A percentile compares a stretch with the other conserved stretches of the same genome.
phyloP scores from a whole-genome alignment of 23 tunicate genomes.

The Styela plicata region DNA sequence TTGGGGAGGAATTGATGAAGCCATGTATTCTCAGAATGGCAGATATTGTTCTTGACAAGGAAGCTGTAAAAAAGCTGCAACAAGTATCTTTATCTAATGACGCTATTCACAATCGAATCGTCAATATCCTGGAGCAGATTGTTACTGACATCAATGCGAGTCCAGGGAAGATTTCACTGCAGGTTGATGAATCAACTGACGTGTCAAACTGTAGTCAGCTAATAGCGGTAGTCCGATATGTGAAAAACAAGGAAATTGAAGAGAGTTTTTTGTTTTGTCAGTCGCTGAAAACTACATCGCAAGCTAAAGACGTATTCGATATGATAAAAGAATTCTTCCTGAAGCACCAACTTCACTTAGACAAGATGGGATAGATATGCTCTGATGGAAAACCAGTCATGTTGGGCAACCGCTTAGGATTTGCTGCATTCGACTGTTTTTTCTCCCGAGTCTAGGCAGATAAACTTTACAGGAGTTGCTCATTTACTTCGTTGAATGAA shows the following conservation, averaged over 20 bases:
- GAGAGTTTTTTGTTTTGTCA: constrained; percentile 55
- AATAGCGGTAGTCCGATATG: constrained; percentile 42
- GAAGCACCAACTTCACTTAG: constrained; percentile 57
- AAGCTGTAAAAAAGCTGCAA: constrained; percentile 46
- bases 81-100: constrained; percentile 57
- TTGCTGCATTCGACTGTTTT: too few relatives aligned
- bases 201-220: constrained; percentile 48
- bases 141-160: constrained; percentile 44
- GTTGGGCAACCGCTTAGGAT: too few relatives aligned
- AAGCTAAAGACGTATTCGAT: constrained; percentile 37
- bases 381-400: constrained; percentile 52
- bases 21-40: constrained; percentile 41
- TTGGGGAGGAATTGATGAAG: constrained; percentile 45
- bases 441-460: too few relatives aligned
- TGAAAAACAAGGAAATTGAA: constrained; percentile 41
- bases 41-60: constrained; percentile 43
- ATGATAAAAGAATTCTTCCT: constrained; percentile 47
- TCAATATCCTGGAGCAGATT: constrained; percentile 42
- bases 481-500: too few relatives aligned
- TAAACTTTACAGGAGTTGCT: too few relatives aligned
- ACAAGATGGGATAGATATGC: constrained; percentile 50
- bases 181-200: constrained; percentile 59
- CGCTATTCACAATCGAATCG: constrained; percentile 32
- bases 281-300: constrained; percentile 40
- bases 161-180: constrained; percentile 44